A percentile compares a stretch with the other conserved stretches of the same genome.
phyloP scores from a whole-genome alignment of 2,888 invertebrate genomes.

The Yponomeuta malinellus region DNA sequence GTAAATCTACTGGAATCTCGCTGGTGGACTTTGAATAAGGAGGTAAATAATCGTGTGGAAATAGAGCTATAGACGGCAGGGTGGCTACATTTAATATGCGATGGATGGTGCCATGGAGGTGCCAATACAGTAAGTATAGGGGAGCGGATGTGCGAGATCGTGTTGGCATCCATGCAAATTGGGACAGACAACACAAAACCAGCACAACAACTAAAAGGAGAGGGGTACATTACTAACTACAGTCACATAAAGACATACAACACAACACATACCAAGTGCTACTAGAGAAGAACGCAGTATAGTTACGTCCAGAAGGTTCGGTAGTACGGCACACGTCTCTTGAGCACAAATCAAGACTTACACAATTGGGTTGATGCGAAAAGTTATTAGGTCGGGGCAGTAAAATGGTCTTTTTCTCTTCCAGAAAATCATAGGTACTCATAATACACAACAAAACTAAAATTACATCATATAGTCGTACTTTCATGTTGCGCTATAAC shows the following conservation, averaged over 20 bases:
- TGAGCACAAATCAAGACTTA: slow-evolving; percentile 15
- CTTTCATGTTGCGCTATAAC: slow-evolving; percentile 68
- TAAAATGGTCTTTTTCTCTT: slow-evolving; percentile 58
- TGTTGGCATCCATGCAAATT: slow-evolving; percentile 6
- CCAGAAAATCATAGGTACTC: not conserved
- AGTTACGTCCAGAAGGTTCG: not conserved
- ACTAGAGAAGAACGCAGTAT: not conserved
- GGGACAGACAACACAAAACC: slow-evolving; percentile 2
- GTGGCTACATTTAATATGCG: not conserved
- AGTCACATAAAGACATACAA: slow-evolving; percentile 40
- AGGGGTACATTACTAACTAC: slow-evolving; percentile 59
- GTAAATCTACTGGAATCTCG: not conserved
- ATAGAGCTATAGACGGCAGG: not conserved
- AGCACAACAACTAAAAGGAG: slow-evolving; percentile 27
- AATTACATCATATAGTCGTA: not conserved
- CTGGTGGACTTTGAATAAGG: not conserved
- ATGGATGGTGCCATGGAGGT: not conserved
- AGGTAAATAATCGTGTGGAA: not conserved
- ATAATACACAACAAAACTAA: not conserved
- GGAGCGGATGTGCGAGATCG: not conserved
- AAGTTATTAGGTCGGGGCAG: not conserved
- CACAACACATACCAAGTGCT: slow-evolving; percentile 19
- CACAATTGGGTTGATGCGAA: slow-evolving; percentile 15
- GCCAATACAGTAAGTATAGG: not conserved
- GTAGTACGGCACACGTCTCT: slow-evolving; percentile 11